These are phyloP conservation scores for Chloroclysta siterata DNA, from an alignment of 2,888 invertebrate species.

Conservation along the genomic window DNA sequence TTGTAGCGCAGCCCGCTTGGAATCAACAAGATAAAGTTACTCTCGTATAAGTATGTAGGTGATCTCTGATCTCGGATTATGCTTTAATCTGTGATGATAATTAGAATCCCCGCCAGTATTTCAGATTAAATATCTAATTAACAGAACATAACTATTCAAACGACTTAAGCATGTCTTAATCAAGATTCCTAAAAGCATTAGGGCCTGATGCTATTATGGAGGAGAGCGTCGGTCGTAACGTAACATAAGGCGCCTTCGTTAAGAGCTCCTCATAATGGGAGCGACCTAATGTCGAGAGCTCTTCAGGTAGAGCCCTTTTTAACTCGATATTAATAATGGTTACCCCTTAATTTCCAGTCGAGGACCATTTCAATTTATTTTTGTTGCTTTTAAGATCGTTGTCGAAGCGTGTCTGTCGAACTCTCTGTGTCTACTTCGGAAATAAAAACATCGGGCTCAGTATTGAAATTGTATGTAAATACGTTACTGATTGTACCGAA, in stretches of 20 bases:
- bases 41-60: constrained; percentile 10
- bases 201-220: constrained; percentile 59
- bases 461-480: constrained; percentile 18
- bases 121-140: constrained; percentile 40
- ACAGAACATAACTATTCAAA: constrained; percentile 41
- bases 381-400: constrained; percentile 35
- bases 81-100: constrained; percentile 33
- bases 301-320: constrained; percentile 66
- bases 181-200: constrained; percentile 61
- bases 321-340: constrained; percentile 67
- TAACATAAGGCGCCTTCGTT: constrained; percentile 68
- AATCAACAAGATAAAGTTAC: constrained; percentile 29
- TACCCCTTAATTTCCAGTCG: constrained; percentile 53
- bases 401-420: constrained; percentile 24
- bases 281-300: constrained; percentile 65
- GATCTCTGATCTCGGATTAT: constrained; percentile 32
- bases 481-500: constrained; percentile 17
- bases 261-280: constrained; percentile 64
- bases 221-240: constrained; percentile 48
- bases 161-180: constrained; percentile 57
- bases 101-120: constrained; percentile 34
- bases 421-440: constrained; percentile 7
- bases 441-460: constrained; percentile 15
- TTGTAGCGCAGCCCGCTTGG: constrained; percentile 24
- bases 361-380: constrained; percentile 41